Percentiles rank a stretch among this genome's conserved stretches.
Evolutionary conservation across 2,888 invertebrate genomes (phyloP).

Genomic region (Miltochrista miniata): DNA sequence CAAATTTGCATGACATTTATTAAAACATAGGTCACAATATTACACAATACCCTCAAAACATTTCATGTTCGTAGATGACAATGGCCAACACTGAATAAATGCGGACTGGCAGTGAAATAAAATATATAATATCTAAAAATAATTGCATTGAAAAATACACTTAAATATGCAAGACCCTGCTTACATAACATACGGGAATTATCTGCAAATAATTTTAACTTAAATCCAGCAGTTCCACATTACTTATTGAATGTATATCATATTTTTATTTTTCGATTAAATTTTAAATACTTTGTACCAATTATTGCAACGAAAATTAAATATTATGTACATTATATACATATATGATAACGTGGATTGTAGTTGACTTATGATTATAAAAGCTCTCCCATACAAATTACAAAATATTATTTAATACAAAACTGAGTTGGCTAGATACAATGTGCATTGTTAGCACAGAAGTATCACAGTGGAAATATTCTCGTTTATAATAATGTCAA

Average conservation of each 20-base stretch:
- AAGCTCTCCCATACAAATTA: slow-evolving; percentile 26
- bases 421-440: slow-evolving; percentile 25
- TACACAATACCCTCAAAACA: slow-evolving; percentile 27
- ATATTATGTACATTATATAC: slow-evolving; percentile 63
- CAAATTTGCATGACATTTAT: slow-evolving; percentile 24
- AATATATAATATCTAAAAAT: slow-evolving; percentile 48
- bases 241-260: slow-evolving; percentile 25
- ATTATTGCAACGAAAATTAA: slow-evolving; percentile 30
- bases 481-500: slow-evolving; percentile 1
- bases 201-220: slow-evolving; percentile 32
- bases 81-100: slow-evolving; percentile 54
- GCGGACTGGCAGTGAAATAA: slow-evolving; percentile 68
- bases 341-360: slow-evolving; percentile 44
- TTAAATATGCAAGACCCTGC: slow-evolving; percentile 66
- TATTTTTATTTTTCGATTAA: slow-evolving; percentile 25
- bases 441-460: slow-evolving; percentile 52
- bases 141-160: slow-evolving; percentile 54
- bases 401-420: slow-evolving; percentile 24
- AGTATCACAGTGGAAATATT: slow-evolving; percentile 56
- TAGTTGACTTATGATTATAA: slow-evolving; percentile 40
- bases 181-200: slow-evolving; percentile 46
- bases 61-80: slow-evolving; percentile 27
- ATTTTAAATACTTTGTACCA: slow-evolving; percentile 39
- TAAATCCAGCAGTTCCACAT: slow-evolving; percentile 50
- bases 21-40: slow-evolving; percentile 25